Base-by-base conservation (phyloP, 1,140 invertebrate genomes). In the Nomia melanderi region DNA sequence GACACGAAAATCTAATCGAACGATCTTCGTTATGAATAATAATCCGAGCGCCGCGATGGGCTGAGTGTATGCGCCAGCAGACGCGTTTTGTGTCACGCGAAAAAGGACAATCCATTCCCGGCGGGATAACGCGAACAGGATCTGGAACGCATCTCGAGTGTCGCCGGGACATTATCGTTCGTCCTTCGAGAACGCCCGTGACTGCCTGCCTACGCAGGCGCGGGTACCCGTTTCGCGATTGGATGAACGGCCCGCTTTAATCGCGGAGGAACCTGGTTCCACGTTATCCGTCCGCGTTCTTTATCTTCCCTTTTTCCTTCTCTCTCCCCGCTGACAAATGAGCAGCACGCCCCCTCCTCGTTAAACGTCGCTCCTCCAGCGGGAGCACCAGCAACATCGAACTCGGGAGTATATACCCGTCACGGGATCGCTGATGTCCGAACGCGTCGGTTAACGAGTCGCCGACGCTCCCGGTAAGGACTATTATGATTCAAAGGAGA, bases 141-240 rank as follows among this genome's bases (percentile, higher is more conserved):
- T 78, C 56, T 75, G 70, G 66, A 77, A 74, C 62, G 81, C 62
- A n/a, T 83, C 56, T 47, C 23, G 70, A 70, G 62, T 83, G 76
- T 86, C 79, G 65, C 77, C 78, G 62, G 76, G 73, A 75, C 70
- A 79, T 82, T 85, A 84, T 84, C 74, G 74, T 84, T 72, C 59
- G 65, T 84, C 74, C 82, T 78, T 80, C 73, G 60, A 60, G 31
- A 14, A 5, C 41, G 44, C 41, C 78, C 70, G 80, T 59, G 71
- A 78, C 53, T 75, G 53, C 12, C 63, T 53, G 41, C 66, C 73
- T 77, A 83, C 77, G 70, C 69, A 47, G 17, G 41, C 44, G 33
- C 71, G 41, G 23, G 20, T 50, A 8, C 41, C 29, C 50, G 62
- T 67, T 44, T 63, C 33, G 29, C 60, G 31, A 79, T 83, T 50